phyloP scores from a whole-genome alignment of 2,797 vertebrate species.

The Lepidocolaptes lacrymiger region DNA sequence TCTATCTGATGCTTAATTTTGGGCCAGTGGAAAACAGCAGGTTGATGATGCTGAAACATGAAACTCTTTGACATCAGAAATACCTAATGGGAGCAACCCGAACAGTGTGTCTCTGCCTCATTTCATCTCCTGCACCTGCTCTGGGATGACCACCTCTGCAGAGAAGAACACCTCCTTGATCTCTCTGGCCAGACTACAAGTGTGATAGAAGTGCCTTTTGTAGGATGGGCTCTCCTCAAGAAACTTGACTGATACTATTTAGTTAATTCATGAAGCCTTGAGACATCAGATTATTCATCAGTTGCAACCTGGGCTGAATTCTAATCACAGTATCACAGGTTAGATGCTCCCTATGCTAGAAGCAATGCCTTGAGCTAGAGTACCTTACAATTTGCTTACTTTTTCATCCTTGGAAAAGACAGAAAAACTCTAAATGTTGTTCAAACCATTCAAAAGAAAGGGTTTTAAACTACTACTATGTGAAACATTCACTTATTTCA shows the following conservation, averaged over 20 bases:
- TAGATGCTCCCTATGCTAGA: background rate
- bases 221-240: background rate
- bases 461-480: constrained; percentile 13
- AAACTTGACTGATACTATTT: background rate
- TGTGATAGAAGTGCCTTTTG: background rate
- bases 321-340: background rate
- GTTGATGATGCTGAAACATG: background rate
- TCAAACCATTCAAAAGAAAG: constrained; percentile 24
- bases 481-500: constrained; percentile 49
- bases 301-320: background rate
- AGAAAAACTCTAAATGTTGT: background rate
- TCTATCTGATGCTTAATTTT: background rate
- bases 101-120: background rate
- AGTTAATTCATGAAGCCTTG: background rate
- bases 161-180: background rate
- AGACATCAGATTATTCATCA: constrained; percentile 10
- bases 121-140: constrained; percentile 20
- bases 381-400: background rate
- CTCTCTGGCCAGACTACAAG: background rate
- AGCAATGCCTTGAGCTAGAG: background rate
- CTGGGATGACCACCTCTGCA: constrained; percentile 3
- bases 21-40: background rate
- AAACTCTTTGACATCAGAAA: background rate
- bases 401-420: background rate
- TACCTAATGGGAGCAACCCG: background rate